A percentile compares a stretch with the other conserved stretches of the same genome.
Conservation (phyloP, 1,140 invertebrate species). For the Aphis gossypii region DNA sequence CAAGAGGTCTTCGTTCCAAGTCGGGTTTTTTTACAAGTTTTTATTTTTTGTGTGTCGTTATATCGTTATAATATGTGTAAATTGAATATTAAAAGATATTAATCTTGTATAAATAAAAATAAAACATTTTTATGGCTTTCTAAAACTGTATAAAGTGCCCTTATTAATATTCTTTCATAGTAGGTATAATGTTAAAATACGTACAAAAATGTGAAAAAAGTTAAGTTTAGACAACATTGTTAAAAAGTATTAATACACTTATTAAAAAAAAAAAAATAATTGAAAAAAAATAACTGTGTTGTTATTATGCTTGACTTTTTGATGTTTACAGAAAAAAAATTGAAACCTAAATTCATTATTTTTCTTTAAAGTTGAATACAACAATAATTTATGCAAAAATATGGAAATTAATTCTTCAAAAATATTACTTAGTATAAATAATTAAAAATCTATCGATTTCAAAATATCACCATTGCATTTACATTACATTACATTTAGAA, state of each 20-base stretch:
- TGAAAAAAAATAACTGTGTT: neutral
- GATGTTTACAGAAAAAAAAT: neutral
- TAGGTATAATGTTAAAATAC: neutral
- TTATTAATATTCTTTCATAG: neutral
- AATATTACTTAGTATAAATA: neutral
- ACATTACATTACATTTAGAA: neutral
- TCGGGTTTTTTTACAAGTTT: neutral
- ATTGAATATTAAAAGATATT: neutral
- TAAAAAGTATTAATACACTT: neutral
- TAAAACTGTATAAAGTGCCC: neutral
- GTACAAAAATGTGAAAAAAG: neutral
- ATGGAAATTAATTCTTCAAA: neutral
- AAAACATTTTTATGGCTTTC: neutral
- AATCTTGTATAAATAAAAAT: neutral
- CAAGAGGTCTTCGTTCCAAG: neutral
- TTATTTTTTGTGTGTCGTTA: neutral
- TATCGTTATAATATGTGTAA: neutral
- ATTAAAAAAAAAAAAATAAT: neutral
- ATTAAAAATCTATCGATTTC: neutral
- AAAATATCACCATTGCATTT: neutral
- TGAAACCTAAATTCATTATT: neutral
- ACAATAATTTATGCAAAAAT: constrained; percentile 1
- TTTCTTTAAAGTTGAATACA: neutral
- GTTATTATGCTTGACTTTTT: neutral
- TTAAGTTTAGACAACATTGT: neutral